A percentile compares a stretch with the other conserved stretches of the same genome.
Conservation (phyloP, 2,797 vertebrate species). For the Cuculus canorus region DNA sequence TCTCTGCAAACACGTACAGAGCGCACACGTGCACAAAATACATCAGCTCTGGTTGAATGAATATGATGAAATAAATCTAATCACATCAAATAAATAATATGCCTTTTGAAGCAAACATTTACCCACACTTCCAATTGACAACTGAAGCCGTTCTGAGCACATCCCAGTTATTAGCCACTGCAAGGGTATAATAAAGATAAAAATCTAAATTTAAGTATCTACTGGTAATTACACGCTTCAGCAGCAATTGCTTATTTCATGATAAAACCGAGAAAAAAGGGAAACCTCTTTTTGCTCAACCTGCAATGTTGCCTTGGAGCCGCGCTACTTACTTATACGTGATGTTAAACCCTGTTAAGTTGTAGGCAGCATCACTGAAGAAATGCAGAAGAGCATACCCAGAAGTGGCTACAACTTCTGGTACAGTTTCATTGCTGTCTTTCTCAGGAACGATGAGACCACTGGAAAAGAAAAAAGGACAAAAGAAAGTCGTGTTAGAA, state of each 20-base stretch:
- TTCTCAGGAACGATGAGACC: slow-evolving; percentile 95
- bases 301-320: background rate
- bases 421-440: slow-evolving; percentile 90
- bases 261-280: background rate
- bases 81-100: background rate
- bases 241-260: background rate
- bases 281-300: background rate
- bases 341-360: slow-evolving; percentile 98
- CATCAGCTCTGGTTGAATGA: background rate
- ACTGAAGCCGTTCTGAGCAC: background rate
- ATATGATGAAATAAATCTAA: background rate
- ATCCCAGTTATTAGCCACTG: background rate
- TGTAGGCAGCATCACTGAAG: slow-evolving; percentile 98
- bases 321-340: slow-evolving; percentile 89
- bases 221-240: background rate
- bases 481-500: background rate
- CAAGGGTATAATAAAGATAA: background rate
- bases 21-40: background rate
- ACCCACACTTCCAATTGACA: background rate
- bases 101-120: background rate
- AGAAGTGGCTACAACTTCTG: slow-evolving; percentile 91
- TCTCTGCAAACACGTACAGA: background rate
- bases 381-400: slow-evolving; percentile 94
- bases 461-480: slow-evolving; percentile 71
- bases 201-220: background rate